Conservation (phyloP, 2,797 vertebrate species). For the Oceanodroma leucorhoa region DNA sequence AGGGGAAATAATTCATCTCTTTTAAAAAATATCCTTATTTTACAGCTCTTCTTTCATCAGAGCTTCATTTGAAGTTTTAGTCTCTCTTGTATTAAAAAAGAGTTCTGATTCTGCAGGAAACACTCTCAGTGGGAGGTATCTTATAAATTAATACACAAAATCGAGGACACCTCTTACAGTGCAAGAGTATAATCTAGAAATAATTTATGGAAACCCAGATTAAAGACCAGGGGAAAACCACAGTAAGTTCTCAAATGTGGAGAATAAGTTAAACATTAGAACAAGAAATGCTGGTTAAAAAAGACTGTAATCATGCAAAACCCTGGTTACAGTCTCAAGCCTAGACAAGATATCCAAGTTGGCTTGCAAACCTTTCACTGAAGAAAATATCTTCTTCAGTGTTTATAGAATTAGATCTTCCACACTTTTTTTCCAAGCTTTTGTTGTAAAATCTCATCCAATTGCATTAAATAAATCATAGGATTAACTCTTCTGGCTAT, state of each 20-base stretch:
- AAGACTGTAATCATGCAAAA: not conserved
- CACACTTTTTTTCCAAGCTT: not conserved
- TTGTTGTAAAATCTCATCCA: not conserved
- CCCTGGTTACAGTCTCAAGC: not conserved
- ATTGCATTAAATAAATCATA: not conserved
- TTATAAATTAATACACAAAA: slow-evolving; percentile 35
- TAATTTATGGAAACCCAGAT: not conserved
- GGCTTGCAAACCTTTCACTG: not conserved
- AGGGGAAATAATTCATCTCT: not conserved
- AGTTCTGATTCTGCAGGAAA: not conserved
- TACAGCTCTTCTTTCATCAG: not conserved
- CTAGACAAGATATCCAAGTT: not conserved
- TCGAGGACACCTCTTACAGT: not conserved
- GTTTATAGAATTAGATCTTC: not conserved
- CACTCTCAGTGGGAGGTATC: not conserved
- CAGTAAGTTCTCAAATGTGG: not conserved
- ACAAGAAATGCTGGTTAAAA: not conserved
- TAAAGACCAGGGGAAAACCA: not conserved
- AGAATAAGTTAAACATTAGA: not conserved
- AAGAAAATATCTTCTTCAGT: not conserved
- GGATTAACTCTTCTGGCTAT: not conserved
- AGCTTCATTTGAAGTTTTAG: slow-evolving; percentile 1
- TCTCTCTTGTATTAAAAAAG: not conserved
- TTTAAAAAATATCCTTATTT: not conserved
- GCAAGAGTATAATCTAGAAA: not conserved